Evolutionary conservation across 2,888 invertebrate species (phyloP), one percentile per base, ranked within the genome.

Genomic region (Rosalia funebris): DNA sequence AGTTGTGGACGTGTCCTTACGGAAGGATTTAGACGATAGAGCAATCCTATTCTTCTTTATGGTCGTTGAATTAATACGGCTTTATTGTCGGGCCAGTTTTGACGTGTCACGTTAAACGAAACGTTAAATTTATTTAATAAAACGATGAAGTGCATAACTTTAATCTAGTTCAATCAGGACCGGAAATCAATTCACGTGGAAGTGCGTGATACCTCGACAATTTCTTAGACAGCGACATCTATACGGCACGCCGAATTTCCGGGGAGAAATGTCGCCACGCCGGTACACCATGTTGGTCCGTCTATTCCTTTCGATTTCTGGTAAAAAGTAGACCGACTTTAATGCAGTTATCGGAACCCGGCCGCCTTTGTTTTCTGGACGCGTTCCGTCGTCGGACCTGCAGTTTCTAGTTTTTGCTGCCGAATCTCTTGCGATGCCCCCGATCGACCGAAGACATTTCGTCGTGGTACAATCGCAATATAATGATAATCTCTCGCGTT

Each of bases 321-420:
- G 54, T 66, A 77, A 77, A 77, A 77, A 77, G 74, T 69, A 66
- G 75, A 73, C 71, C 71, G 73, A 67, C 71, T 71, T 71, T 72
- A 73, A 72, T 74, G 75, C 71, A 71, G 72, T 75, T 74, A 73
- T 71, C 72, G 73, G 74, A 75, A 75, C 74, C 72, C 68, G 66
- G 64, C 68, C 68, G 68, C 69, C 70, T 74, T 72, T 74, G 72
- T 72, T 72, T 71, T 66, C 66, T 57, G 60, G 58, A 53, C 61
- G 60, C 60, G 60, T 63, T 68, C 57, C 62, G 66, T 63, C 64
- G 62, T 62, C 60, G 66, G 60, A 59, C 57, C 69, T 62, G 71
- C 67, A 63, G 72, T 66, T 71, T 73, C 77, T 74, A 76, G 76
- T 77, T 77, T 77, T 77, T 75, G 72, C 68, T 63, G 56, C 55